phyloP scores from a whole-genome alignment of 2,113 vertebrate species.

The Lota lota region DNA sequence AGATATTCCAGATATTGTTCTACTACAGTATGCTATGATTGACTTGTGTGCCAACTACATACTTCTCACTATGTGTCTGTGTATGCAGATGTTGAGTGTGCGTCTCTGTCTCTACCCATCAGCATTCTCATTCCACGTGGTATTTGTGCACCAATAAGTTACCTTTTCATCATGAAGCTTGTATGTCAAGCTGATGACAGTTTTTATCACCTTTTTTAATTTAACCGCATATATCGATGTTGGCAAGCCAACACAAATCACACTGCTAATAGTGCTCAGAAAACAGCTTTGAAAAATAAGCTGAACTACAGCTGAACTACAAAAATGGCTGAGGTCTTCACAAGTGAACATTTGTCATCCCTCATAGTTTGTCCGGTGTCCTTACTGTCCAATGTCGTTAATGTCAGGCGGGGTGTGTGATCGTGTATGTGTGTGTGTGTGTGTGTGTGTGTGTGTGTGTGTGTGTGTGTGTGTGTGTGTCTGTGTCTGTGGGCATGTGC shows the following conservation, averaged over 20 bases:
- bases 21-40: constrained; percentile 54
- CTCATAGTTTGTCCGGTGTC: constrained; percentile 57
- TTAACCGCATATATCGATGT: constrained; percentile 6
- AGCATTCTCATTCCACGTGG: constrained; percentile 26
- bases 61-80: constrained; percentile 16
- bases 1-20: constrained; percentile 14
- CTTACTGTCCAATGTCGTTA: constrained; percentile 57
- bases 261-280: no score
- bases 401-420: constrained; percentile 34
- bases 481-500: constrained; percentile 47
- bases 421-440: constrained; percentile 43
- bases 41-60: constrained; percentile 27
- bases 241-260: background rate
- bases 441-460: constrained; percentile 35
- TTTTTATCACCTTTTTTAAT: constrained; percentile 44
- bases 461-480: constrained; percentile 6
- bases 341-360: constrained; percentile 64
- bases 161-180: constrained; percentile 40
- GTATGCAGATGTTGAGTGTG: constrained; percentile 60
- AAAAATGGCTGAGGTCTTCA: constrained; percentile 8
- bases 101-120: constrained; percentile 34
- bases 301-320: no score
- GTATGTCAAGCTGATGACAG: constrained; percentile 44
- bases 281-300: no score
- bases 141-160: constrained; percentile 41